Percentiles rank a stretch among this genome's conserved stretches.
Evolutionary conservation across 2,797 vertebrate genomes (phyloP).

Genomic region (Lagothrix lagotricha): DNA sequence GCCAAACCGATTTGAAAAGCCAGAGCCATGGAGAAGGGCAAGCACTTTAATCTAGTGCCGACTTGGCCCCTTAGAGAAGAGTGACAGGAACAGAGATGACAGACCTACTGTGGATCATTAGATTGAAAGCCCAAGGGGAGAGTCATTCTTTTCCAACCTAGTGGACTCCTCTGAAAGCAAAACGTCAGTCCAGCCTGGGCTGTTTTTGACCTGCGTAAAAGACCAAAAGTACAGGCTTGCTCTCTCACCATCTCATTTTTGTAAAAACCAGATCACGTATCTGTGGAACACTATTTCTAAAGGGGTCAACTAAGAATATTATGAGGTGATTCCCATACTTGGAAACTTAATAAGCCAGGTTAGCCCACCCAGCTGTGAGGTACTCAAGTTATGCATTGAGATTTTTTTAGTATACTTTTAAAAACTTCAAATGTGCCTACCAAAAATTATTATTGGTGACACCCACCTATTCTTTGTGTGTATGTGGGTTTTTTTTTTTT

Average conservation of each 20-base stretch:
- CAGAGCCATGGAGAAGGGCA: not conserved
- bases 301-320: not conserved
- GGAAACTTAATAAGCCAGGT: not conserved
- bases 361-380: too few species aligned
- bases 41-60: not conserved
- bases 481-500: not conserved
- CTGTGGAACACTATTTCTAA: not conserved
- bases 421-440: not conserved
- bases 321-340: not conserved
- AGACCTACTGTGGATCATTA: not conserved
- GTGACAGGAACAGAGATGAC: not conserved
- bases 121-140: not conserved
- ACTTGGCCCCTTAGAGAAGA: not conserved
- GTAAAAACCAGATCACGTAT: not conserved
- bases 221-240: too few species aligned
- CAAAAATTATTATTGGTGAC: not conserved
- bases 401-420: not conserved
- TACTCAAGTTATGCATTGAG: not conserved
- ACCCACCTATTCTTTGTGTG: not conserved
- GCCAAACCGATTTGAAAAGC: constrained; percentile 13
- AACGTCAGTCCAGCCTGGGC: not conserved
- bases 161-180: not conserved
- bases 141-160: not conserved
- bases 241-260: not conserved
- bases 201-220: not conserved